Evolutionary conservation across 2,113 vertebrate species (phyloP).

Genomic region (Dromiciops gliroides): DNA sequence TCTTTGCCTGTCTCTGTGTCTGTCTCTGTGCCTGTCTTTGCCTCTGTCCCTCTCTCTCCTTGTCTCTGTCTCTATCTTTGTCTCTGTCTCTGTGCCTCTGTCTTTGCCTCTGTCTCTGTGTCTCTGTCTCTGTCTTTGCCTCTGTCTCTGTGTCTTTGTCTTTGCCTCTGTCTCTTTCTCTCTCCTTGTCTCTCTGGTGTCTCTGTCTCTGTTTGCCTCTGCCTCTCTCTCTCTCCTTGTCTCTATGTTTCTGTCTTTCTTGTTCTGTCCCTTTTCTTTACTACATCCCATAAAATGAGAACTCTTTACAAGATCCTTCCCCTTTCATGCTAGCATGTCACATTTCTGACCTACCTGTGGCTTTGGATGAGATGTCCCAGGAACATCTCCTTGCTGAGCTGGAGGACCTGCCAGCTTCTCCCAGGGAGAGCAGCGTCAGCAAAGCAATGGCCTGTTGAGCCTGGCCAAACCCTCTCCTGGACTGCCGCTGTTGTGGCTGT

Average conservation of each 20-base stretch:
- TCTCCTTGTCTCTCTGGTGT: too few relatives aligned
- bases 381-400: constrained; percentile 84
- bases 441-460: not conserved
- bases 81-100: too few relatives aligned
- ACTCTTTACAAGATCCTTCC: not conserved
- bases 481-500: constrained; percentile 87
- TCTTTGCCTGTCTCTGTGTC: too few relatives aligned
- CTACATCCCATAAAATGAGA: not conserved
- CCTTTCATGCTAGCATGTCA: not conserved
- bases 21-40: not conserved
- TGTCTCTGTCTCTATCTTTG: not conserved
- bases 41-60: not conserved
- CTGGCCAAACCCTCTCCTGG: not conserved
- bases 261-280: too few relatives aligned
- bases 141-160: not conserved
- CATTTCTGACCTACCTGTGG: constrained; percentile 87
- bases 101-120: too few relatives aligned
- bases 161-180: too few relatives aligned
- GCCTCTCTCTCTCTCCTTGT: not conserved
- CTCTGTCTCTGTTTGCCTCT: not conserved
- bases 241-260: not conserved
- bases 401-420: constrained; percentile 81
- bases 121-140: not conserved
- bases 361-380: constrained; percentile 86
- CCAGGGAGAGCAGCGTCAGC: not conserved